Conservation (phyloP, 2,797 vertebrate genomes). For the Discoglossus pictus region DNA sequence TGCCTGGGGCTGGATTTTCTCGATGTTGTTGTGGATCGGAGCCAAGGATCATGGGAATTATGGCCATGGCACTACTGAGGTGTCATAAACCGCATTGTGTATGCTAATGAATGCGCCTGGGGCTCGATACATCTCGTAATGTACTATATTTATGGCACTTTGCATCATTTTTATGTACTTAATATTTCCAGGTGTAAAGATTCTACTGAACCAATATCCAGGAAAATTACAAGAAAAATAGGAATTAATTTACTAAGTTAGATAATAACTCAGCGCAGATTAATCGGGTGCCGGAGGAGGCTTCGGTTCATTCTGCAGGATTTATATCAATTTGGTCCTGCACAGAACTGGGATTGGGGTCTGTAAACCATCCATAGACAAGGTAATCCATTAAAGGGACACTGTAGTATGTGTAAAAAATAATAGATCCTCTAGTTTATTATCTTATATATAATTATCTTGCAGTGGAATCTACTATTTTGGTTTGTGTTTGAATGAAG, state of each 20-base stretch:
- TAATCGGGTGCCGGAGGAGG: too few species aligned
- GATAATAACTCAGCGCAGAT: not conserved
- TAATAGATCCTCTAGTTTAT: too few species aligned
- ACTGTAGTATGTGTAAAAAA: too few species aligned
- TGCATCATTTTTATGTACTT: constrained; percentile 20
- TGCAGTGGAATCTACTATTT: too few species aligned
- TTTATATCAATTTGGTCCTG: too few species aligned
- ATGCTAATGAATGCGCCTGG: not conserved
- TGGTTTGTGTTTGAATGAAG: too few species aligned
- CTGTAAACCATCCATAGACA: too few species aligned
- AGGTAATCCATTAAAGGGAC: too few species aligned
- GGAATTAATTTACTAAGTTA: not conserved
- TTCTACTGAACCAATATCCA: constrained; percentile 9
- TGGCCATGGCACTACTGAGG: constrained; percentile 1
- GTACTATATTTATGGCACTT: constrained; percentile 1
- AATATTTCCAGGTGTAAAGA: constrained; percentile 1
- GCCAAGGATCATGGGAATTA: constrained; percentile 6
- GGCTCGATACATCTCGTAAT: not conserved
- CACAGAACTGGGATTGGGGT: too few species aligned
- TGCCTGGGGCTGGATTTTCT: not conserved
- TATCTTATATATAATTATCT: too few species aligned
- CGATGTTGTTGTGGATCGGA: not conserved
- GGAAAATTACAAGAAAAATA: not conserved
- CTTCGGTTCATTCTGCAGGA: too few species aligned
- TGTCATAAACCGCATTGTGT: constrained; percentile 1